Conservation (phyloP, 2,113 vertebrate genomes). For the Eudyptes chrysolophus region DNA sequence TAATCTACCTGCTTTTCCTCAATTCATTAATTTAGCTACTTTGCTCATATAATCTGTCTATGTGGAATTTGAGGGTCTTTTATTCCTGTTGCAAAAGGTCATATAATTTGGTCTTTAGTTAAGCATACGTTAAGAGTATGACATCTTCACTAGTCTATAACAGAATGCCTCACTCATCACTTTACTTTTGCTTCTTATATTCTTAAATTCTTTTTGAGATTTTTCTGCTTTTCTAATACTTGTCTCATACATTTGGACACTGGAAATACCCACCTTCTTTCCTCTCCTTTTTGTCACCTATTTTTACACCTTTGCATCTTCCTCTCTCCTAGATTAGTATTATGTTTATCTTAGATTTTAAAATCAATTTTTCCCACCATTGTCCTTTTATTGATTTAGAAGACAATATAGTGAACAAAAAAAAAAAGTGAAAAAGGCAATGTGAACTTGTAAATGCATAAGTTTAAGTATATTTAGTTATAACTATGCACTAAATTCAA, state of each 20-base stretch:
- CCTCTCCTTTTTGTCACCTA: not conserved
- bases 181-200: not conserved
- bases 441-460: not conserved
- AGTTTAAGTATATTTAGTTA: not conserved
- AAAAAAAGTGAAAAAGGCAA: not conserved
- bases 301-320: not conserved
- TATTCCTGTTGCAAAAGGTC: not conserved
- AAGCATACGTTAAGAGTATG: not conserved
- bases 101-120: not conserved
- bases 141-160: not conserved
- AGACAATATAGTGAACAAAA: not conserved
- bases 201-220: not conserved
- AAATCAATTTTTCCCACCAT: not conserved
- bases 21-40: constrained; percentile 3
- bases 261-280: not conserved
- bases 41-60: not conserved
- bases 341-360: not conserved
- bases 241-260: not conserved
- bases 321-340: not conserved
- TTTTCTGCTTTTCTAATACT: not conserved
- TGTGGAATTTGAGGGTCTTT: not conserved
- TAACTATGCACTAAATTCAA: not conserved
- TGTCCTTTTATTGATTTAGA: not conserved
- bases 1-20: constrained; percentile 11
- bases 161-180: not conserved